Evolutionary conservation across 2,113 vertebrate species (phyloP), one percentile per base, ranked within the genome.

Genomic region (Mystacornis crossleyi): DNA sequence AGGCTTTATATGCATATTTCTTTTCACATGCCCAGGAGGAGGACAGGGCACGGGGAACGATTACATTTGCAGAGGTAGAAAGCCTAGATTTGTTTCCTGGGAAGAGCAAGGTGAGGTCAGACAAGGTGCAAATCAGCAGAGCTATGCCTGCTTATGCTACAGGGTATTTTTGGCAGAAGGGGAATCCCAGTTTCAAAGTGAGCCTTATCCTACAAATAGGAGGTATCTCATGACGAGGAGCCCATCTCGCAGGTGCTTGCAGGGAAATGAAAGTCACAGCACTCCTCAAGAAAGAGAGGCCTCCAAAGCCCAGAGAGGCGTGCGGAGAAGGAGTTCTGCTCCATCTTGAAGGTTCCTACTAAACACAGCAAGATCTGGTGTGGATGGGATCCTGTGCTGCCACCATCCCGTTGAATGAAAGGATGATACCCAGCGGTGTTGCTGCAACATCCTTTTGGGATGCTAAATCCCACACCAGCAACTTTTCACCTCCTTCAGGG

Each of bases 361-460:
- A n/a, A 66, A 51, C 12, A 19, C 18, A 2, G 8, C 20, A 6
- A 47, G 5, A 60, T 5, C 0, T 0, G 62, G 18, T 2, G 2
- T 0, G 3, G 66, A 69, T 28, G 18, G 33, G 13, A 65, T 29
- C 47, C 67, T 34, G 54, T 4, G 6, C 51, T 43, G 67, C 33
- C 64, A 38, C 47, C 43, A 6, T n/a, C 6, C 0, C 0, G 0
- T 9, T 12, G 42, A 11, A 4, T 48, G 29, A 38, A n/a, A 34
- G 55, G 24, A 43, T 8, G 36, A 43, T 23, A 70, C 29, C 50
- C 54, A 70, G 47, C 23, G 28, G 24, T 1, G 11, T 5, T 67
- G 38, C 53, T 69, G 18, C 60, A 36, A 38, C 18, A 42, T 23
- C 2, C 31, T 75, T 62, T 80, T 42, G 36, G 53, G n/a, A 43